These are phyloP conservation scores for Cromileptes altivelis DNA, from an alignment of 2,113 vertebrate species.

Conservation along the genomic window DNA sequence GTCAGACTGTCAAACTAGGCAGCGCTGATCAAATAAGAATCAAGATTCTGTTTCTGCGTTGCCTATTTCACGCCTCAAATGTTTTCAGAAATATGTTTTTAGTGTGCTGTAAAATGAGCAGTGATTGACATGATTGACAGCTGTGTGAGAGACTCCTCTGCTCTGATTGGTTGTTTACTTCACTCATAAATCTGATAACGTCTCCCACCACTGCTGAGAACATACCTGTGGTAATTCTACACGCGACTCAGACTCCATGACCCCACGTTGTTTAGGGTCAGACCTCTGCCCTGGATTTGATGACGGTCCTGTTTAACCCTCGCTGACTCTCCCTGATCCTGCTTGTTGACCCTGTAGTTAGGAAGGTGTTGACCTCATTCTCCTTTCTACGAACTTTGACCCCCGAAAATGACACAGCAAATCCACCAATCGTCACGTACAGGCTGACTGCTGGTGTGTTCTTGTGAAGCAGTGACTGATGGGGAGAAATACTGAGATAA, in stretches of 20 bases:
- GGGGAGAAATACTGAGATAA: background rate
- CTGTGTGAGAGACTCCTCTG: too few species aligned
- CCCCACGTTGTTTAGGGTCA: constrained; percentile 48
- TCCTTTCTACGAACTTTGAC: constrained; percentile 19
- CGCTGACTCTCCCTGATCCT: constrained; percentile 30
- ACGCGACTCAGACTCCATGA: constrained; percentile 26
- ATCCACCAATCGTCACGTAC: constrained; percentile 27
- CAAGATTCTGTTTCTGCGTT: too few species aligned
- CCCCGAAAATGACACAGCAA: constrained; percentile 23
- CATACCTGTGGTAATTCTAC: constrained; percentile 38
- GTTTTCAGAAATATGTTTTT: too few species aligned
- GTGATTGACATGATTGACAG: too few species aligned
- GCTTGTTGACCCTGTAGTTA: constrained; percentile 31
- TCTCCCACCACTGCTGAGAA: background rate
- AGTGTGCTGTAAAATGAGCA: too few species aligned
- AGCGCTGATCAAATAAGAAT: too few species aligned
- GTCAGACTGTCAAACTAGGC: too few species aligned
- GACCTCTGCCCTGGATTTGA: constrained; percentile 38
- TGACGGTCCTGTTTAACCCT: constrained; percentile 59
- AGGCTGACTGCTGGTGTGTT: background rate
- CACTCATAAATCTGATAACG: too few species aligned
- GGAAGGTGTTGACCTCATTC: constrained; percentile 44
- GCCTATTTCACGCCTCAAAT: too few species aligned
- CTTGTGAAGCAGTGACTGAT: constrained; percentile 1
- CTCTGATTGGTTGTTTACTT: too few species aligned